Base-by-base conservation (phyloP, 2,113 vertebrate genomes). In the Microcebus jonahi region DNA sequence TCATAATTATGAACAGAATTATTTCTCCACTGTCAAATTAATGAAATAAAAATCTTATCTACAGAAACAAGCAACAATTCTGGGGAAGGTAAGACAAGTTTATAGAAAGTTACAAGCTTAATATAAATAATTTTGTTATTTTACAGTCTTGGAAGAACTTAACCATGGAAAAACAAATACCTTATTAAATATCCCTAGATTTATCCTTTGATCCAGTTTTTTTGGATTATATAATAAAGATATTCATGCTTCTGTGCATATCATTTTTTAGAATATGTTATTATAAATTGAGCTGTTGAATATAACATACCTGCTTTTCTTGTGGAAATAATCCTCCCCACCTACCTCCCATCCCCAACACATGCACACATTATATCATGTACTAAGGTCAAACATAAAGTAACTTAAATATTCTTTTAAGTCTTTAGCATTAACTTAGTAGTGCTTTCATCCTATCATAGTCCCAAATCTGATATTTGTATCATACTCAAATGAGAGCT, bases 161-260 rank as follows among this genome's bases (percentile, higher is more conserved):
- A 84, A 36, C 36, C 80, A 34, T 10, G 21, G n/a, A 87, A 94
- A 96, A 97, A 79, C 89, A 97, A 92, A 90, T 61, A 57, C 12
- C 8, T 88, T n/a, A 68, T 91, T 95, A 96, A 90, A 68, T 79
- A 63, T 27, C 11, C 68, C 75, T 97, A 96, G 65, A 36, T 98
- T 97, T 97, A 63, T 97, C 36, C 92, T 75, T 88, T 89, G 85
- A 42, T 88, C 77, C 82, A 96, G 85, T 85, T 89, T 96, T 84
- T 36, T 87, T 92, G 5, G 0, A 91, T 89, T 95, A 85, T 15
- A 75, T 90, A 25, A 75, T 14, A 86, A 89, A 87, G 34, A 0
- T 97, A 5, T 92, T 93, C 86, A 81, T 83, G 42, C 90, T 70
- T 96, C 84, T 34, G 11, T 39, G 8, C 9, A 59, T 77, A 48